These are phyloP conservation scores for Squalus acanthias DNA, from an alignment of 2,797 vertebrate species.

Conservation along the genomic window DNA sequence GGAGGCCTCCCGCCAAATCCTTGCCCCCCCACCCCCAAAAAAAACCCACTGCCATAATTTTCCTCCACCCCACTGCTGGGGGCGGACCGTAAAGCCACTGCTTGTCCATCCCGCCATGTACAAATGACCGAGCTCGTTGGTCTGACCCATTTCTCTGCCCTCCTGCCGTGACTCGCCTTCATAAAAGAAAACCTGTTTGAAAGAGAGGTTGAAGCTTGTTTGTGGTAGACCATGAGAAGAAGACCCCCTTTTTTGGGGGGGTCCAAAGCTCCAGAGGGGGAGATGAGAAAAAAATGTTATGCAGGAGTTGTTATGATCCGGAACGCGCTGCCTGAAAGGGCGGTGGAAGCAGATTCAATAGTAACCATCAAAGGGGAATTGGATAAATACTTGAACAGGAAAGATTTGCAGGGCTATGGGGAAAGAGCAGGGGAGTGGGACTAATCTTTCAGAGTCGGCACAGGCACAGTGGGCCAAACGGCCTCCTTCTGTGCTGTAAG, in stretches of 20 bases:
- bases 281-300: not conserved
- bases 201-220: not conserved
- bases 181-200: not conserved
- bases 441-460: not conserved
- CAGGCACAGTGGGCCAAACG: not conserved
- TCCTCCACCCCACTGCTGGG: not conserved
- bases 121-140: not conserved
- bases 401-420: not conserved
- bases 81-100: too few species aligned
- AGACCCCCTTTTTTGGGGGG: too few species aligned
- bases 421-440: not conserved
- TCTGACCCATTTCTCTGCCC: not conserved
- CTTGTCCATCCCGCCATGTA: not conserved
- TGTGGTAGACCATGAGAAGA: not conserved
- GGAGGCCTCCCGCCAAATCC: too few species aligned
- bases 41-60: not conserved
- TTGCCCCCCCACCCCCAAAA: too few species aligned
- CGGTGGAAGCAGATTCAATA: not conserved
- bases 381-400: not conserved
- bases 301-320: too few species aligned
- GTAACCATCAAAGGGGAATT: not conserved
- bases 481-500: not conserved
- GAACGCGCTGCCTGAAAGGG: too few species aligned
- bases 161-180: not conserved
- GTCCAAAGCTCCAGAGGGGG: too few species aligned